phyloP scores from a whole-genome alignment of 2,888 invertebrate genomes.

The Pharmacophagus antenor region DNA sequence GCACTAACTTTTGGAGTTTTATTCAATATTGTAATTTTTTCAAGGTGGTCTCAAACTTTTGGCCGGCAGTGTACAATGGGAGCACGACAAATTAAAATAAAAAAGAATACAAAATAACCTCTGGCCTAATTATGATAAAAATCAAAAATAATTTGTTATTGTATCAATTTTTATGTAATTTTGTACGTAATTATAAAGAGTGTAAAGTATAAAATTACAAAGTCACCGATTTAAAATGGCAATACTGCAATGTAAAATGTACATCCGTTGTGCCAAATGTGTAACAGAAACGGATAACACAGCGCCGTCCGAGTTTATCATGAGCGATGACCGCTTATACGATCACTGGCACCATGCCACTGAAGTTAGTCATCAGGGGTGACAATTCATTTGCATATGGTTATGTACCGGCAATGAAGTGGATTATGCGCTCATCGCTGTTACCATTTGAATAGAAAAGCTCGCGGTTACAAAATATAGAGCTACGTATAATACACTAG shows the following conservation, averaged over 20 bases:
- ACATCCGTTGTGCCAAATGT: not conserved
- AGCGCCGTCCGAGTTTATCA: not conserved
- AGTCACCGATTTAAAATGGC: not conserved
- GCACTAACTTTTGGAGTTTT: too few species aligned
- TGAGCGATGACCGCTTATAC: not conserved
- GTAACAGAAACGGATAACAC: not conserved
- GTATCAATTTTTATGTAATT: too few species aligned
- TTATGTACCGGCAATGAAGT: not conserved
- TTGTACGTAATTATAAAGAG: too few species aligned
- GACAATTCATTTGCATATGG: slow-evolving; percentile 6
- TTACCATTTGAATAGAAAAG: not conserved
- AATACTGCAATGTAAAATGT: not conserved
- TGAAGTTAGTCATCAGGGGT: slow-evolving; percentile 1
- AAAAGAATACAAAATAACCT: too few species aligned
- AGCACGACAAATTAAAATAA: too few species aligned
- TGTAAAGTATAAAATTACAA: too few species aligned
- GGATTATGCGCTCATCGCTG: not conserved
- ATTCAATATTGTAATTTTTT: too few species aligned
- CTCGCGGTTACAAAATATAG: not conserved
- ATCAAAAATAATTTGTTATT: too few species aligned
- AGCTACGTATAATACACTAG: not conserved
- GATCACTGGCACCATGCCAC: slow-evolving; percentile 1
- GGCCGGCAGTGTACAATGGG: too few species aligned
- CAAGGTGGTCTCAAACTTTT: too few species aligned
- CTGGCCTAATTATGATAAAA: too few species aligned